Evolutionary conservation across 2,888 invertebrate genomes (phyloP), one percentile per base, ranked within the genome.

Genomic region (Herminia tarsipennalis): DNA sequence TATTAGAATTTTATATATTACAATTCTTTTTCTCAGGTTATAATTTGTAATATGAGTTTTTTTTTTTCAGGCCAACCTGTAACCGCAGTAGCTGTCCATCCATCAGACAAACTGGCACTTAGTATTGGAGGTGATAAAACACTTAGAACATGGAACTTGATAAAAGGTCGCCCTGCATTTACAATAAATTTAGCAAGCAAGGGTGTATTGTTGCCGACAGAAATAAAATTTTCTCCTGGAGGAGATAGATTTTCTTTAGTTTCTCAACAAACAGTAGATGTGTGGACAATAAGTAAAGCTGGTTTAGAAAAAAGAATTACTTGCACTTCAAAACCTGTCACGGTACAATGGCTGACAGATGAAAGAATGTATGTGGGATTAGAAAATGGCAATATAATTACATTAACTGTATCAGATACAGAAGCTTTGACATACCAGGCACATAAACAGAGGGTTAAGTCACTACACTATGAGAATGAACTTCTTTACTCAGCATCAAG

Each of bases 61-160:
- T 22, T 21, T 29, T n/a, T 81, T 81, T 42, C 58, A 92, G 92
- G 95, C 39, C 91, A 92, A 56, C 92, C 94, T 2, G 93, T 98
- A 0, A 94, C 94, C 45, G 93, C 94, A 56, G 88, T 98, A 39
- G 94, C 96, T 35, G 93, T 98, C 33, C 98, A 99, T 91, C 96
- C 98, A 1, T 95, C 95, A 66, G 98, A 98, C 8, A 98, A 98
- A 86, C 73, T 98, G 57, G 97, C 97, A 0, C 85, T 99, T 5
- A 96, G 98, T 6, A 93, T 98, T 24, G 97, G 98, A 9, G 94
- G 94, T 34, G 98, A 99, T 83, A 94, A 94, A 63, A 95, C 96
- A 3, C 82, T 99, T 30, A 92, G 95, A 69, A 98, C 98, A 2
- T 99, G 99, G 99, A 98, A 99, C 90, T 92, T 99, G 52, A 92